A percentile compares a stretch with the other conserved stretches of the same genome.
These are phyloP conservation scores for Barnardius zonarius DNA, from an alignment of 2,113 vertebrate genomes.

Conservation along the genomic window DNA sequence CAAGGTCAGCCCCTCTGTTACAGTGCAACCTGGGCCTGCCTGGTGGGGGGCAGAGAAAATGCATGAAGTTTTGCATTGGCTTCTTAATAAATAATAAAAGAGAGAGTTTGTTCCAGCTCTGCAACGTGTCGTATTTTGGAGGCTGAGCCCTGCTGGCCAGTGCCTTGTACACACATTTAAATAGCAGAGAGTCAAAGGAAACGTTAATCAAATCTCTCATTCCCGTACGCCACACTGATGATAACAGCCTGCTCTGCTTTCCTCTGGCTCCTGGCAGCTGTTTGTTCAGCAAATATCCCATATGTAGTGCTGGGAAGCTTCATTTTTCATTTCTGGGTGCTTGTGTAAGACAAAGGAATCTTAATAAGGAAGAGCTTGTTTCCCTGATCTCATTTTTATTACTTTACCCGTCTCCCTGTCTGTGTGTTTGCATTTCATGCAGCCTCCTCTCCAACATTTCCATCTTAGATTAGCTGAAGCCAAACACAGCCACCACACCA, in stretches of 20 bases:
- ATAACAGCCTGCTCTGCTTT: background rate
- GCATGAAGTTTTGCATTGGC: background rate
- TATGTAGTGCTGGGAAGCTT: background rate
- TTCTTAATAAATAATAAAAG: background rate
- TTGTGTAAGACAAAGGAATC: constrained; percentile 52
- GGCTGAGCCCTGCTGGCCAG: constrained; percentile 5
- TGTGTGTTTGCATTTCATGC: constrained; percentile 33
- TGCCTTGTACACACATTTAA: background rate
- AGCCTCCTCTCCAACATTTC: background rate
- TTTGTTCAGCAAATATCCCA: constrained; percentile 51
- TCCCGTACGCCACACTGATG: background rate
- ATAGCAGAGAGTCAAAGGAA: constrained; percentile 11
- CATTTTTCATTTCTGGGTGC: constrained; percentile 46
- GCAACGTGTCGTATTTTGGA: background rate
- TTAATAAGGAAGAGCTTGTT: constrained; percentile 41
- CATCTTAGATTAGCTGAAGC: background rate
- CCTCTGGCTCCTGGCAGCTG: constrained; percentile 32
- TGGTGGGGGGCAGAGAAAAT: background rate
- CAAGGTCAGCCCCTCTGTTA: background rate
- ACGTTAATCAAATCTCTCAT: background rate
- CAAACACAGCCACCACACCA: background rate
- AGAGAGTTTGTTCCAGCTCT: background rate
- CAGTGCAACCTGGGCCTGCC: background rate
- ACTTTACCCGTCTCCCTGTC: background rate
- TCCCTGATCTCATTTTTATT: constrained; percentile 50